phyloP scores from a whole-genome alignment of 2,888 invertebrate genomes.

The Terebella lapidaria region DNA sequence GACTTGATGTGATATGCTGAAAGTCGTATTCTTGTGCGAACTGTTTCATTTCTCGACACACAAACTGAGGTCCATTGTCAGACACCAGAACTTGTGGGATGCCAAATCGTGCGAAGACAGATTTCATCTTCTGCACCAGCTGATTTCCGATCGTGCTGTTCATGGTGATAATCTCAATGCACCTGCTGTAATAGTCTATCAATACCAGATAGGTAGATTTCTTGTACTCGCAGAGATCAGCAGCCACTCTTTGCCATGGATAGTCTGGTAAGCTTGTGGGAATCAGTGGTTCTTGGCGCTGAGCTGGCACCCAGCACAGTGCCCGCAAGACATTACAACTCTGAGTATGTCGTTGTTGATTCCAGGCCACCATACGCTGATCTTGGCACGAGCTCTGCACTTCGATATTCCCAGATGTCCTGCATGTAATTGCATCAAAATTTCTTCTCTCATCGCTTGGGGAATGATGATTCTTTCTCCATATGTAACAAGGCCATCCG shows the following conservation, averaged over 20 bases:
- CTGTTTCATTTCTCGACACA: not conserved
- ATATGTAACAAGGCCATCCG: not conserved
- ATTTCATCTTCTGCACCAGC: not conserved
- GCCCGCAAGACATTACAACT: conserved; percentile 9
- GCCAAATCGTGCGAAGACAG: not conserved
- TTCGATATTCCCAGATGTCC: conserved; percentile 18
- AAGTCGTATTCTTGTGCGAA: conserved; percentile 1
- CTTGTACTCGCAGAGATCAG: conserved; percentile 24
- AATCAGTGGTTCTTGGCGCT: conserved; percentile 20
- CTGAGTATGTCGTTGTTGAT: conserved; percentile 15
- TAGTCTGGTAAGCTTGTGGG: conserved; percentile 17
- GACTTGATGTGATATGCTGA: conserved; percentile 1
- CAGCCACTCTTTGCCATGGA: conserved; percentile 22
- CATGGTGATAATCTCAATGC: conserved; percentile 2
- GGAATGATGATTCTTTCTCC: conserved; percentile 5
- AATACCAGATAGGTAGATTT: no score
- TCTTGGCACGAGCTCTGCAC: conserved; percentile 2
- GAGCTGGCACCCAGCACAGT: conserved; percentile 18
- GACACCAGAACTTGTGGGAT: not conserved
- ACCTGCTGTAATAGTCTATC: conserved; percentile 21
- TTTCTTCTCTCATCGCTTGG: conserved; percentile 7
- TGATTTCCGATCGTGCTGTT: not conserved
- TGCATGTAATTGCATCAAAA: conserved; percentile 20
- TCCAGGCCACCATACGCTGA: conserved; percentile 23
- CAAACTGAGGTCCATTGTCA: conserved; percentile 4